Evolutionary conservation across 2,113 vertebrate genomes (phyloP).

Genomic region (Balaeniceps rex): DNA sequence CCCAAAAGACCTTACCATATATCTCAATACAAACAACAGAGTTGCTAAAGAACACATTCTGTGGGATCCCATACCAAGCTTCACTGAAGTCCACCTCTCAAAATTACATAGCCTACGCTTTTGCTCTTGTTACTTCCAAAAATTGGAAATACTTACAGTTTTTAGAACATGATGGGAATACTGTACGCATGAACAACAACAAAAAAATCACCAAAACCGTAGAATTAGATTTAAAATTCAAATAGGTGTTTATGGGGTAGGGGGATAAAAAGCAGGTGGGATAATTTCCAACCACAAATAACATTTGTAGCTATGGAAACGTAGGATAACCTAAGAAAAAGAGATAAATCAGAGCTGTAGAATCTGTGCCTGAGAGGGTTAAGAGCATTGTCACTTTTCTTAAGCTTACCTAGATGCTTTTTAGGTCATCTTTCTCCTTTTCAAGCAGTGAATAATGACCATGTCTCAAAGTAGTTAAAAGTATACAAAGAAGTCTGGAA

Average conservation of each 20-base stretch:
- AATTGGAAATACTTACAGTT: neutral
- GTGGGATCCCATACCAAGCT: neutral
- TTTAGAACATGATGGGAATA: neutral
- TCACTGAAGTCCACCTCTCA: neutral
- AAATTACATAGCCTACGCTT: neutral
- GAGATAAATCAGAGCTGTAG: neutral
- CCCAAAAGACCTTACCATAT: constrained; percentile 33
- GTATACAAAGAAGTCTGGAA: neutral
- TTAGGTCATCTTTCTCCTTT: neutral
- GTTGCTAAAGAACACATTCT: constrained; percentile 34
- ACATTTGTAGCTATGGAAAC: neutral
- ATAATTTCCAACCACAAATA: neutral
- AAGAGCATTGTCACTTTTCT: neutral
- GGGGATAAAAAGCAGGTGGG: neutral
- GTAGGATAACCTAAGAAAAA: neutral
- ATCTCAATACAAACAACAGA: constrained; percentile 9
- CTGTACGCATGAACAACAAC: neutral
- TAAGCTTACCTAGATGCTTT: neutral
- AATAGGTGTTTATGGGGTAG: neutral
- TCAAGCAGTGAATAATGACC: neutral
- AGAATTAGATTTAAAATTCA: neutral
- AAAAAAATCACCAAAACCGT: neutral
- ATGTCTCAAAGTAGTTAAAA: neutral
- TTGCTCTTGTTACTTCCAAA: neutral
- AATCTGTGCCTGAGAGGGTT: neutral